Evolutionary conservation across 2,113 vertebrate species (phyloP).

Genomic region (Campylomormyrus tamandua): DNA sequence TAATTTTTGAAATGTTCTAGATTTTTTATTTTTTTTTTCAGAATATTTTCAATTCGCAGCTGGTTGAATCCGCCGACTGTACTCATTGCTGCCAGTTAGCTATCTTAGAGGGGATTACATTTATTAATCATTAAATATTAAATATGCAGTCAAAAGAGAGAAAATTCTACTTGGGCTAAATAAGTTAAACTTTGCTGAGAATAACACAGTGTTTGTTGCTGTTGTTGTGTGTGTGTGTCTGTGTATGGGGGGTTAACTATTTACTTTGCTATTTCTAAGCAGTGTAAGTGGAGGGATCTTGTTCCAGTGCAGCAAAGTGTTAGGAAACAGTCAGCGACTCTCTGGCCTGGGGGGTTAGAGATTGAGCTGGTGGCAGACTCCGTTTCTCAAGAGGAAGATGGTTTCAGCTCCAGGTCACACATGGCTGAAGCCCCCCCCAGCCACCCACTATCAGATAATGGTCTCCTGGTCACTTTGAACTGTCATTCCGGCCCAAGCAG

Average conservation of each 20-base stretch:
- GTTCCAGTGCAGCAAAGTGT: neutral
- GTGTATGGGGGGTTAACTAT: neutral
- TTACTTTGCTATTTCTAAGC: neutral
- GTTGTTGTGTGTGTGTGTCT: neutral
- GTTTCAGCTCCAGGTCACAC: neutral
- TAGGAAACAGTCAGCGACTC: neutral
- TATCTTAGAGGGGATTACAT: neutral
- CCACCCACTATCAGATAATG: neutral
- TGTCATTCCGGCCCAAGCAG: constrained; percentile 45
- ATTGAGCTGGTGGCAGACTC: neutral
- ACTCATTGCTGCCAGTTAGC: neutral
- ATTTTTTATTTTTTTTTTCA: neutral
- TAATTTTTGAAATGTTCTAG: neutral
- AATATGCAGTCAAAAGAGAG: neutral
- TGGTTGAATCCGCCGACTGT: neutral
- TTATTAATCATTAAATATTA: neutral
- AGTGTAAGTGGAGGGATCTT: neutral
- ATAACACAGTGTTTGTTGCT: no score
- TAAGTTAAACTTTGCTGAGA: no score
- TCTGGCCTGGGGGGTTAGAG: neutral
- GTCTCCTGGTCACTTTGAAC: neutral
- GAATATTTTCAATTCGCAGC: neutral
- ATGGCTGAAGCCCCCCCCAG: neutral
- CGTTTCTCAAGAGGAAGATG: neutral
- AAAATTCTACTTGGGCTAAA: neutral